phyloP scores from a whole-genome alignment of 1,140 invertebrate genomes.

The Bombus impatiens region DNA sequence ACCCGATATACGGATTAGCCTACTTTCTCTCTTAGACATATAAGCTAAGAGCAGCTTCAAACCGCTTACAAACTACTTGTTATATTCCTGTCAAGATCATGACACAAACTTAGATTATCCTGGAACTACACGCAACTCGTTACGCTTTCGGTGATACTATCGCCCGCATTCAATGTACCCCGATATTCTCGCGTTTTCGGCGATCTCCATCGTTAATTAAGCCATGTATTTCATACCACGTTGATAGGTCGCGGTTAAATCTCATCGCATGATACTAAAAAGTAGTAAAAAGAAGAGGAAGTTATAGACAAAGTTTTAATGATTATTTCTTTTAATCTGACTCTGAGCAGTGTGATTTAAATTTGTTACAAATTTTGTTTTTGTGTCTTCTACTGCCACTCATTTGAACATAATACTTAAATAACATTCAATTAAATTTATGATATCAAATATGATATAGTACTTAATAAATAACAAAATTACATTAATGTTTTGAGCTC shows the following conservation, averaged over 20 bases:
- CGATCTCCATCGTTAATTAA: background rate
- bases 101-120: constrained; percentile 64
- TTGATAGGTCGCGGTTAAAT: background rate
- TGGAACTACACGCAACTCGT: constrained; percentile 49
- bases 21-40: constrained; percentile 49
- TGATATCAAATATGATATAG: no score
- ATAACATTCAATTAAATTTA: no score
- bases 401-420: no score
- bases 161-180: constrained; percentile 33
- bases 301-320: no score
- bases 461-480: no score
- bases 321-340: no score
- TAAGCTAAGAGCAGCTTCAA: constrained; percentile 46
- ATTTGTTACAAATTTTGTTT: no score
- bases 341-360: no score
- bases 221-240: no score
- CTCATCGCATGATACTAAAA: background rate
- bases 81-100: constrained; percentile 65
- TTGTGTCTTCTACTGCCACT: no score
- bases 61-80: constrained; percentile 64
- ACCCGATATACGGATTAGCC: constrained; percentile 57
- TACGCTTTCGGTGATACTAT: constrained; percentile 46
- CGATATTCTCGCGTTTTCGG: background rate
- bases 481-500: no score
- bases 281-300: no score